Evolutionary conservation across 2,797 vertebrate genomes (phyloP), one percentile per base, ranked within the genome.

Genomic region (Lophotriccus pileatus): DNA sequence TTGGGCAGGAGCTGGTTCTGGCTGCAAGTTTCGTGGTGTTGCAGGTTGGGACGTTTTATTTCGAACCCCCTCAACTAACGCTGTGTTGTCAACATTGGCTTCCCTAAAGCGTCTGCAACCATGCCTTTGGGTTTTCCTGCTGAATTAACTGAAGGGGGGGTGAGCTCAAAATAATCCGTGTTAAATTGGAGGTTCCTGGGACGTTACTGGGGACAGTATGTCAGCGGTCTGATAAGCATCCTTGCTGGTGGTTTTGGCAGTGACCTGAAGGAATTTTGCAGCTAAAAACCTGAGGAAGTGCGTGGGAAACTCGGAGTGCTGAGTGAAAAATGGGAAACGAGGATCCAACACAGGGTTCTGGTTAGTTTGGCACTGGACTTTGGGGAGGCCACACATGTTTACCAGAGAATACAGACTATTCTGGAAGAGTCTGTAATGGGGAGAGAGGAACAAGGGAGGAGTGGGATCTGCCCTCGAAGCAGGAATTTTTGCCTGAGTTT

Each of bases 151-250:
- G 28, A 46, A 66, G 28, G 16, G 12, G 12, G 4, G 14, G 6
- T 34, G 49, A 75, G 27, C 49, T 90, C 53, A 20, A 41, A 67
- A 41, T 41, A 64, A 49, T 13, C 14, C 8, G 0, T 8, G 16
- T 72, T 52, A 64, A 78, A 44, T 3, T 41, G 30, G 18, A 23
- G 34, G 7, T 39, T 70, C n/a, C n/a, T 46, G 12, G 36, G 47
- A 32, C 7, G 0, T 50, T 69, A 9, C 0, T 67, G 6, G 10
- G 34, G 22, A 24, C 0, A 0, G 36, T 25, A 7, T 12, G 14
- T 62, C 49, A 64, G n/a, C 1, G 4, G 20, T 34, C 52, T 84
- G 0, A 0, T 46, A 22, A 59, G 36, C 43, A 34, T 64, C 36
- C 15, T 39, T 58, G 4, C 32, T 3, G 3, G 41, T 49, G 34